These are phyloP conservation scores for Lathamus discolor DNA, from an alignment of 2,113 vertebrate genomes.

Conservation along the genomic window DNA sequence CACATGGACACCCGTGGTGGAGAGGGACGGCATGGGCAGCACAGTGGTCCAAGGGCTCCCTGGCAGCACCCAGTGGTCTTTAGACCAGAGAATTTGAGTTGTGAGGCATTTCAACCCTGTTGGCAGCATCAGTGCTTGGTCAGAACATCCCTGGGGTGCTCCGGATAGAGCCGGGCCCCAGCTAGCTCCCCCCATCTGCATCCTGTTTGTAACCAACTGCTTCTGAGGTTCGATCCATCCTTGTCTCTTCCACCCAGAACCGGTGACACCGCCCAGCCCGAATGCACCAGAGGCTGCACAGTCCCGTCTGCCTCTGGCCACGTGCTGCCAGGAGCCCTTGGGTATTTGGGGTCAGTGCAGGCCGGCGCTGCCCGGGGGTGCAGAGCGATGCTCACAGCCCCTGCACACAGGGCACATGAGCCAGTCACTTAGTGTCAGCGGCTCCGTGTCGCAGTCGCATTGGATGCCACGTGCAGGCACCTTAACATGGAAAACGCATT, in stretches of 20 bases:
- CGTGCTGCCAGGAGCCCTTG: background rate
- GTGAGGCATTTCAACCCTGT: background rate
- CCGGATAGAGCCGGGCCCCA: background rate
- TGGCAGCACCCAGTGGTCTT: background rate
- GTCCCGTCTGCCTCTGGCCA: background rate
- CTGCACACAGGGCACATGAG: background rate
- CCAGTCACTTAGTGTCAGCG: background rate
- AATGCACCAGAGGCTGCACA: background rate
- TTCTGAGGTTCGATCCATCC: background rate
- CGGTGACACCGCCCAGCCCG: background rate
- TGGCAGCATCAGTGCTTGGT: background rate
- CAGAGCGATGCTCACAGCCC: accelerated
- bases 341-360: background rate
- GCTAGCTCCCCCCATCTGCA: background rate
- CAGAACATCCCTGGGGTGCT: background rate
- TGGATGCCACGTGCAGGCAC: background rate
- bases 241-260: background rate
- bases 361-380: background rate
- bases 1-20: background rate
- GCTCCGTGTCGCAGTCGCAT: background rate
- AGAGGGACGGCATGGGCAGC: background rate
- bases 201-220: background rate
- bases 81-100: background rate
- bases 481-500: constrained; percentile 53
- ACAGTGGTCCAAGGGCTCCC: background rate